These are phyloP conservation scores for Coluber constrictor DNA, from an alignment of 2,797 vertebrate species.

Conservation along the genomic window DNA sequence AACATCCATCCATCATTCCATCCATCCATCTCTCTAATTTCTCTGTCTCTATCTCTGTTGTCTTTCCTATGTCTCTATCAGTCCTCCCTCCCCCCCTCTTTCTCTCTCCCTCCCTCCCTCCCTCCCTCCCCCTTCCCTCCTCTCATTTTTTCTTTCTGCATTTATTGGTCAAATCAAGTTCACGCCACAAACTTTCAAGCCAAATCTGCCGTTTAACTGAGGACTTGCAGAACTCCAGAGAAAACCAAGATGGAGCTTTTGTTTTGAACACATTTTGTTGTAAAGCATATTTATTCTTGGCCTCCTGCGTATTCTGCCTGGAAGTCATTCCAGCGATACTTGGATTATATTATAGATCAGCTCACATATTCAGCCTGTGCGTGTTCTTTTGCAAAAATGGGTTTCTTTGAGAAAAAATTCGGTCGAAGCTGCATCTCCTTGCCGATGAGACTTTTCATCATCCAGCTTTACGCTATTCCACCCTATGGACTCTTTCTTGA, in stretches of 20 bases:
- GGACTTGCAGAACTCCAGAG: not conserved
- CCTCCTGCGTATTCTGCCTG: not conserved
- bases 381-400: not conserved
- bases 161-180: not conserved
- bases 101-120: no score
- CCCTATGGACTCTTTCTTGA: not conserved
- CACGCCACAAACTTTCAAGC: not conserved
- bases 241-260: not conserved
- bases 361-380: not conserved
- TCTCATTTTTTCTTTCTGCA: not conserved
- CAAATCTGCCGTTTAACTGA: not conserved
- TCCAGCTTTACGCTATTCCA: not conserved
- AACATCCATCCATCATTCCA: not conserved
- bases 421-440: not conserved
- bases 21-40: not conserved
- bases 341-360: not conserved
- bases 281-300: not conserved
- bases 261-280: not conserved
- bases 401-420: not conserved
- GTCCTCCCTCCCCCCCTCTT: no score
- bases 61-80: not conserved
- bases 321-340: not conserved
- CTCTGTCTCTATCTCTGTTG: not conserved
- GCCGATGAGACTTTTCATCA: not conserved
- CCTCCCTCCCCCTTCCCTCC: rapidly evolving